phyloP scores from a whole-genome alignment of 2,888 invertebrate species.

The Agriopis marginaria region DNA sequence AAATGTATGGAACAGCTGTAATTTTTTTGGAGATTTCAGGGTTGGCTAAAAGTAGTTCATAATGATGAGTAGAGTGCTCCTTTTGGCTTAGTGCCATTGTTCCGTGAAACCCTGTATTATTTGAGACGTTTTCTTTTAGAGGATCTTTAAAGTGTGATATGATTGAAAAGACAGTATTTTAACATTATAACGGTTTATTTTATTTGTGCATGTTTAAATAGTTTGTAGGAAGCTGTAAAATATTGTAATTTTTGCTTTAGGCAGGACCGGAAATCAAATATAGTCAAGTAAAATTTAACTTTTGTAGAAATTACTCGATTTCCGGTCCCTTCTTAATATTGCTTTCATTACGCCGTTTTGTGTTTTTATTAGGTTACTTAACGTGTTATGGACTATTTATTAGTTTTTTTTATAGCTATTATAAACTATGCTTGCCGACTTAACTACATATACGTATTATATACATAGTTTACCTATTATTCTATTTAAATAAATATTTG shows the following conservation, averaged over 20 bases:
- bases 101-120: neutral
- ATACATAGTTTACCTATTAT: neutral
- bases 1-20: neutral
- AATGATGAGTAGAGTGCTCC: too few relatives aligned
- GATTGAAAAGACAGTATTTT: slow-evolving; percentile 40
- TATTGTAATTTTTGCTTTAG: slow-evolving; percentile 2
- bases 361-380: neutral
- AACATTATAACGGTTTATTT: slow-evolving; percentile 3
- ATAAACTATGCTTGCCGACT: slow-evolving; percentile 10
- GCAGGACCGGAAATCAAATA: too few relatives aligned
- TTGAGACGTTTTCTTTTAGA: slow-evolving; percentile 1
- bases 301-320: too few relatives aligned
- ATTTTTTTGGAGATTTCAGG: too few relatives aligned
- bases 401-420: neutral
- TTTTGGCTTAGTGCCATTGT: neutral
- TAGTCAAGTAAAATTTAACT: too few relatives aligned
- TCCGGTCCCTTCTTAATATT: neutral
- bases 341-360: neutral
- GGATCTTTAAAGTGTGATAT: slow-evolving; percentile 37
- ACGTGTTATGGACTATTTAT: neutral
- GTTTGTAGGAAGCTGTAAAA: neutral
- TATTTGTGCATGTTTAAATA: neutral
- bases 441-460: slow-evolving; percentile 2
- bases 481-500: neutral
- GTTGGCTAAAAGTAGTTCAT: too few relatives aligned